A percentile compares a stretch with the other conserved stretches of the same genome.
Conservation (phyloP, 2,888 invertebrate genomes). For the Anarsia innoxiella region DNA sequence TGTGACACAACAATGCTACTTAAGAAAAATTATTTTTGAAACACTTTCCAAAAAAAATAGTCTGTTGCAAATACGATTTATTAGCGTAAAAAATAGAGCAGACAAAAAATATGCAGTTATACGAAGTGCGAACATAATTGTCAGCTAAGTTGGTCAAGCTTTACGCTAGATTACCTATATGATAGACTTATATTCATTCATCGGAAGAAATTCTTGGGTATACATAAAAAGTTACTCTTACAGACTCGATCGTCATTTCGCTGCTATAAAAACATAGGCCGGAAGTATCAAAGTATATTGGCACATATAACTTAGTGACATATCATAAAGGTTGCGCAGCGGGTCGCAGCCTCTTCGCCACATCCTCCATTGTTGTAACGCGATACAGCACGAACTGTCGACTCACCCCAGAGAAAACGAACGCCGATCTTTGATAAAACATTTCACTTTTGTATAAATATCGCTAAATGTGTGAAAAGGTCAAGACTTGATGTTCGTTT, state of each 20-base stretch:
- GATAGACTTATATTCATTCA: too few species aligned
- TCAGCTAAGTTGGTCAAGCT: neutral
- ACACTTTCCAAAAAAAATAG: too few species aligned
- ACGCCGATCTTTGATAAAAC: conserved; percentile 13
- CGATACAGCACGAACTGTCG: conserved; percentile 13
- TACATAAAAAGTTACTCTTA: too few species aligned
- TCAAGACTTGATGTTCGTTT: conserved; percentile 5
- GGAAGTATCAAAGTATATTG: too few species aligned
- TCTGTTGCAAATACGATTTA: neutral
- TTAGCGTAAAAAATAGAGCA: neutral
- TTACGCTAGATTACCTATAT: too few species aligned
- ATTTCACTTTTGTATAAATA: conserved; percentile 17
- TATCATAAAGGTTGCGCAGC: conserved; percentile 14
- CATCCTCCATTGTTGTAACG: conserved; percentile 13
- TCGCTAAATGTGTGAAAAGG: conserved; percentile 10
- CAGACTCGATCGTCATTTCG: too few species aligned
- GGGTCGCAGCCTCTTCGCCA: conserved; percentile 12
- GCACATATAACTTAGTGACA: too few species aligned
- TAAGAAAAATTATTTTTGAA: too few species aligned
- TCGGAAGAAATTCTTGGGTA: too few species aligned
- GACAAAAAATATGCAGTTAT: neutral
- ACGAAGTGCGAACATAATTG: neutral
- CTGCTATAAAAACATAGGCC: too few species aligned
- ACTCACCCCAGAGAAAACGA: conserved; percentile 16
- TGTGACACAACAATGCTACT: too few species aligned